A percentile compares a stretch with the other conserved stretches of the same genome.
These are phyloP conservation scores for Montifringilla adamsi DNA, from an alignment of 2,113 vertebrate genomes.

Conservation along the genomic window DNA sequence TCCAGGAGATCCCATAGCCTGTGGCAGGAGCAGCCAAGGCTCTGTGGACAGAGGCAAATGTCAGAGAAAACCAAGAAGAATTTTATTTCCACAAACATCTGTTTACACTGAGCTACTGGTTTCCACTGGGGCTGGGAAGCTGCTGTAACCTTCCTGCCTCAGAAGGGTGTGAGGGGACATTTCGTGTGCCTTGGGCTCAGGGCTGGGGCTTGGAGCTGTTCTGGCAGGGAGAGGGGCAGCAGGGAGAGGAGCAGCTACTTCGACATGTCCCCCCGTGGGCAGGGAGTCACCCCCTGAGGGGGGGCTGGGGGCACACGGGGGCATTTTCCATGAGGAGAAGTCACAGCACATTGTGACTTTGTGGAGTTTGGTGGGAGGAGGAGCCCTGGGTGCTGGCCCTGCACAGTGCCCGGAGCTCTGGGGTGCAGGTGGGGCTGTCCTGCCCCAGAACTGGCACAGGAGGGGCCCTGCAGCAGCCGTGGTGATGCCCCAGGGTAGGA, in stretches of 20 bases:
- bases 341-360: neutral
- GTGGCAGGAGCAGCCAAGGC: rapidly evolving
- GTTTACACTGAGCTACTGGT: neutral
- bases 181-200: neutral
- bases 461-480: neutral
- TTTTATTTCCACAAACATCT: neutral
- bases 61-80: neutral
- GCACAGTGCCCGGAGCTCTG: neutral
- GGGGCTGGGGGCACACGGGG: rapidly evolving
- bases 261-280: neutral
- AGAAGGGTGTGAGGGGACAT: neutral
- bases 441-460: neutral
- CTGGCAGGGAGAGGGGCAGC: neutral
- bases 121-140: neutral
- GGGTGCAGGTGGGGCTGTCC: neutral
- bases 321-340: neutral
- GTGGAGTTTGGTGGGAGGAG: neutral
- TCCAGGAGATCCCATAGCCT: neutral
- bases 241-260: neutral
- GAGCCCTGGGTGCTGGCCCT: neutral
- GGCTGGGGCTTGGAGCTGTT: neutral
- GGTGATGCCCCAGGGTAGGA: neutral
- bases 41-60: neutral
- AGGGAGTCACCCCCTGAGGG: neutral
- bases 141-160: neutral